Evolutionary conservation across 1,140 invertebrate species (phyloP), one percentile per base, ranked within the genome.

Genomic region (Zeugodacus cucurbitae): DNA sequence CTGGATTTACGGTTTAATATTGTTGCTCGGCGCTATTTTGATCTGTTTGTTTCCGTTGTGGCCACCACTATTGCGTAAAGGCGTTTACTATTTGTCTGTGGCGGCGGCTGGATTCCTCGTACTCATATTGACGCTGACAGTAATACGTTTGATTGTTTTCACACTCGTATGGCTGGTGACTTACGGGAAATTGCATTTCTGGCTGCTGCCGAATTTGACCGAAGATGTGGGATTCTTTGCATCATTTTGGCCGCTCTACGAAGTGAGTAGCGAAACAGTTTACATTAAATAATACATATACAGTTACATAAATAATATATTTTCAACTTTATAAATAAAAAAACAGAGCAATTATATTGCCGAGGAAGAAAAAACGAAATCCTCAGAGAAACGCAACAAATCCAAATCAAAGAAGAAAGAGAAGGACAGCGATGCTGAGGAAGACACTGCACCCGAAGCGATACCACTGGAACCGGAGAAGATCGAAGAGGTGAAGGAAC

Each of bases 141-240:
- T 99, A 70, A 94, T 99, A 29, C 96, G 98, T 88, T 94, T 98
- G 70, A 96, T 99, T 87, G 95, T 99, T 48, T 99, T 99, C 94
- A 97, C 97, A 91, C 91, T 97, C 8, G 95, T 99, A 29, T 99
- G 98, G 98, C 91, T 97, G 1, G 90, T 98, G 1, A 98, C 98
- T 0, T 94, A 98, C 87, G 98, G 98, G 4, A 96, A 97, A 92
- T 97, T 99, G 94, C 98, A 99, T 92, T 95, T 99, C 86, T 99
- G 99, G 98, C 95, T 99, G 86, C 95, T 99, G 88, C 99, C 99
- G 1, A 99, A 99, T 95, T 95, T 99, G 32, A 99, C 98, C 3
- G 99, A 99, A 94, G 99, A 99, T 94, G 99, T 99, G 74, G 98
- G 99, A 57, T 99, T 99, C 95, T 97, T 99, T 88, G 98, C 99